phyloP scores from a whole-genome alignment of 2,797 vertebrate species.

The Cyclopterus lumpus region DNA sequence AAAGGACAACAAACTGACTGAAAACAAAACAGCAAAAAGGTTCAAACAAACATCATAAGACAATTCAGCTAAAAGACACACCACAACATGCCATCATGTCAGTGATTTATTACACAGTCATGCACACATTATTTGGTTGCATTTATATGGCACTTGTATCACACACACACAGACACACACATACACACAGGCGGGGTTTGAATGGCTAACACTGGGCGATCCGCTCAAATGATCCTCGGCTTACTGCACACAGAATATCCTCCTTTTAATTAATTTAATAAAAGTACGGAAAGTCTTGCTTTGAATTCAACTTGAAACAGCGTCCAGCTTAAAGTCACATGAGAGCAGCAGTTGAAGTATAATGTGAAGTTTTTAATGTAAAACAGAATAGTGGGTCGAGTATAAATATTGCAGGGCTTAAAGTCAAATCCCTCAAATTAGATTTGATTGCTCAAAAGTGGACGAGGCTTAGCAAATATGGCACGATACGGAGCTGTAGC shows the following conservation, averaged over 20 bases:
- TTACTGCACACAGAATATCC: neutral
- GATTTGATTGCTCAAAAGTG: neutral
- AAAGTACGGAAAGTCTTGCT: neutral
- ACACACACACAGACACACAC: neutral
- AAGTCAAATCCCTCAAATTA: conserved; percentile 4
- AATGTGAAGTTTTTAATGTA: neutral
- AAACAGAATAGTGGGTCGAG: neutral
- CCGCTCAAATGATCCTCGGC: conserved; percentile 5
- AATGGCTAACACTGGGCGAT: neutral
- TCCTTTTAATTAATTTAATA: too few relatives aligned
- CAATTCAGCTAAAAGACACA: too few relatives aligned
- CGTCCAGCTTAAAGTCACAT: neutral
- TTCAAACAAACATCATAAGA: neutral
- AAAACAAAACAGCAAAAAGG: neutral
- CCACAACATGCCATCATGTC: neutral
- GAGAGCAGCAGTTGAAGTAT: neutral
- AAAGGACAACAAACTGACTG: neutral
- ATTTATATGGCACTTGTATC: neutral
- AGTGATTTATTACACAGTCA: neutral
- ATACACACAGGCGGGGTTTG: neutral
- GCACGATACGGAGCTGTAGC: neutral
- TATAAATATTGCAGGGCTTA: neutral
- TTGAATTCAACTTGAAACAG: neutral
- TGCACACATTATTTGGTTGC: neutral
- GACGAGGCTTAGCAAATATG: neutral